Conservation (phyloP, 2,113 vertebrate genomes). For the Gallinago media region DNA sequence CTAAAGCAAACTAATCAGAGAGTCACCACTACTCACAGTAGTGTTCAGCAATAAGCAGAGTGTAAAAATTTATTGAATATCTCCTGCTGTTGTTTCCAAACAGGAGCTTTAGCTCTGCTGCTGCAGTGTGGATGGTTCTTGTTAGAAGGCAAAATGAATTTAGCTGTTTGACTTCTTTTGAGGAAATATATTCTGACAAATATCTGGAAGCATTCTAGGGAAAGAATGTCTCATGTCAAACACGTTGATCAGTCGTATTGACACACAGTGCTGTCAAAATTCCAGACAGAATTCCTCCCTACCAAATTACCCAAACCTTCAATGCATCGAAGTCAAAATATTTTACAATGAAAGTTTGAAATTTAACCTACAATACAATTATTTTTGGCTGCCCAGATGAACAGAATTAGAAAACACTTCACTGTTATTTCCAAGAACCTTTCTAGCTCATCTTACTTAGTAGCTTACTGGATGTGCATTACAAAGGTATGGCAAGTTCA, state of each 20-base stretch:
- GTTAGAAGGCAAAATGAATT: constrained; percentile 63
- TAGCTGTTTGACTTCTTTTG: constrained; percentile 55
- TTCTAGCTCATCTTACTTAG: neutral
- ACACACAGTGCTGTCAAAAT: constrained; percentile 36
- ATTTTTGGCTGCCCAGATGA: neutral
- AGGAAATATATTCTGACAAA: constrained; percentile 57
- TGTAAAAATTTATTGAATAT: constrained; percentile 14
- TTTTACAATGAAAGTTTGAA: neutral
- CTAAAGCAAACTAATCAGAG: neutral
- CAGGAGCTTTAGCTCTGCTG: constrained; percentile 21
- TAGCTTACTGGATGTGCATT: neutral
- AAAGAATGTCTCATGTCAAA: constrained; percentile 54
- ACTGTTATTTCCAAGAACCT: neutral
- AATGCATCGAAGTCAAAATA: neutral
- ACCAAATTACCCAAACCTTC: neutral
- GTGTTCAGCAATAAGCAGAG: constrained; percentile 20
- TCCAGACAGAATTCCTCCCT: neutral
- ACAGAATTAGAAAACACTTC: neutral
- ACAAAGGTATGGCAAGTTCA: neutral
- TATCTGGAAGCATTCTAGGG: constrained; percentile 11
- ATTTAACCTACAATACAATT: neutral
- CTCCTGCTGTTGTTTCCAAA: constrained; percentile 28
- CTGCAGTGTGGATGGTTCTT: neutral
- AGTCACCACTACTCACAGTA: neutral
- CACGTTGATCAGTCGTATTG: constrained; percentile 8